Conservation (phyloP, 1,140 invertebrate species). For the Pseudachorutes palmiensis region DNA sequence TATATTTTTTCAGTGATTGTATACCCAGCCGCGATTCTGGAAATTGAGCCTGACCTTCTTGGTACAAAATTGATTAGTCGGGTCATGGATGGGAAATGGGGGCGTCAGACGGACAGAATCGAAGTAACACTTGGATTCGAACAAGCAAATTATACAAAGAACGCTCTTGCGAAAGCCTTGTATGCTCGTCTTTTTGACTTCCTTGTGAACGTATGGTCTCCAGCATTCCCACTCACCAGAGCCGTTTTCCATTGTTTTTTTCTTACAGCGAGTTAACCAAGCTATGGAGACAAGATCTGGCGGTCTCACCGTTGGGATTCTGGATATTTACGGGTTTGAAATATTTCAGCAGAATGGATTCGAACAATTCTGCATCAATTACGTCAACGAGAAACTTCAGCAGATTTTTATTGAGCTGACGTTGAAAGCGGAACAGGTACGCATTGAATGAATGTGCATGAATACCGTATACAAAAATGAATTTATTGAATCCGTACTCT, state of each 20-base stretch:
- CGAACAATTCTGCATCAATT: constrained; percentile 72
- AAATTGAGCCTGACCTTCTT: constrained; percentile 52
- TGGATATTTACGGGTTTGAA: constrained; percentile 62
- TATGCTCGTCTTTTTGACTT: constrained; percentile 63
- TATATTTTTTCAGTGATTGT: constrained; percentile 49
- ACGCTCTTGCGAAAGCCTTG: constrained; percentile 61
- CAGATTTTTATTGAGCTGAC: constrained; percentile 71
- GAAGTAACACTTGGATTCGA: constrained; percentile 59
- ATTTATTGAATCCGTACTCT: too few species aligned
- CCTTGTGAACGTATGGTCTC: constrained; percentile 52
- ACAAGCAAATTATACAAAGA: constrained; percentile 58
- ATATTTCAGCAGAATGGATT: constrained; percentile 64
- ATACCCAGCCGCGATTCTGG: constrained; percentile 58
- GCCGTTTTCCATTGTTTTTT: too few species aligned
- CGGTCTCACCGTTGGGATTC: constrained; percentile 52
- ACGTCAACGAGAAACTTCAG: constrained; percentile 77
- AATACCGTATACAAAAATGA: background rate
- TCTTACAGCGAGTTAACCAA: constrained; percentile 51
- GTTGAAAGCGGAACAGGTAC: constrained; percentile 61
- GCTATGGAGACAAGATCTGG: constrained; percentile 53
- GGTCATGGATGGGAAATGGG: constrained; percentile 67
- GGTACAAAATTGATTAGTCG: constrained; percentile 57
- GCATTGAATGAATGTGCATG: constrained; percentile 14
- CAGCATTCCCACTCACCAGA: background rate
- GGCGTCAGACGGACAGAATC: constrained; percentile 57